Percentiles rank a stretch among this genome's conserved stretches.
phyloP scores from a whole-genome alignment of 2,888 invertebrate genomes.

The Notocelia uddmanniana region DNA sequence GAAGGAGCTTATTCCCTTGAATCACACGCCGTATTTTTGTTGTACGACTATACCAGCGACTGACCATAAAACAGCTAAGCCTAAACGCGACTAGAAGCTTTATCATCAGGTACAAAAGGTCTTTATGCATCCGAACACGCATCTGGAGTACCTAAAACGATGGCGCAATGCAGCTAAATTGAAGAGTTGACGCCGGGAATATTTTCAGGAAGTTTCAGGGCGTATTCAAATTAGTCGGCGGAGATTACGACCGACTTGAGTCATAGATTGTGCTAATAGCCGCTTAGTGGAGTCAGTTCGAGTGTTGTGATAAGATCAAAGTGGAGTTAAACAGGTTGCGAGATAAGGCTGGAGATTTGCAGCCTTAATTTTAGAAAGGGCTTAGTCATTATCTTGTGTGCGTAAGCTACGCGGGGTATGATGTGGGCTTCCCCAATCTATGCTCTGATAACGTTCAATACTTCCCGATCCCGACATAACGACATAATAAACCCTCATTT shows the following conservation, averaged over 20 bases:
- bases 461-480: neutral
- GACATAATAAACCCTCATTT: neutral
- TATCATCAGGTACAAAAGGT: conserved; percentile 31
- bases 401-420: conserved; percentile 28
- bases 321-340: conserved; percentile 39
- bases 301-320: conserved; percentile 37
- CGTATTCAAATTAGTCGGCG: conserved; percentile 31
- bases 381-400: conserved; percentile 36
- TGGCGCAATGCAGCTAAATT: conserved; percentile 41
- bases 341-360: conserved; percentile 40
- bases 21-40: neutral
- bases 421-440: conserved; percentile 14
- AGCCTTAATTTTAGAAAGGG: conserved; percentile 35
- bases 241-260: conserved; percentile 31
- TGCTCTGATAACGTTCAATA: conserved; percentile 5
- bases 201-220: conserved; percentile 35
- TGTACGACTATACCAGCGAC: conserved; percentile 16
- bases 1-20: conserved; percentile 10
- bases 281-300: conserved; percentile 28
- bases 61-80: conserved; percentile 49
- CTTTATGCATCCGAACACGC: conserved; percentile 8
- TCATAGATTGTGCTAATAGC: conserved; percentile 44
- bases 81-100: conserved; percentile 34
- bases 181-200: conserved; percentile 15
- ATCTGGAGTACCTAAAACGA: conserved; percentile 28